These are phyloP conservation scores for Phaethornis superciliosus DNA, from an alignment of 2,113 vertebrate species.

Conservation along the genomic window DNA sequence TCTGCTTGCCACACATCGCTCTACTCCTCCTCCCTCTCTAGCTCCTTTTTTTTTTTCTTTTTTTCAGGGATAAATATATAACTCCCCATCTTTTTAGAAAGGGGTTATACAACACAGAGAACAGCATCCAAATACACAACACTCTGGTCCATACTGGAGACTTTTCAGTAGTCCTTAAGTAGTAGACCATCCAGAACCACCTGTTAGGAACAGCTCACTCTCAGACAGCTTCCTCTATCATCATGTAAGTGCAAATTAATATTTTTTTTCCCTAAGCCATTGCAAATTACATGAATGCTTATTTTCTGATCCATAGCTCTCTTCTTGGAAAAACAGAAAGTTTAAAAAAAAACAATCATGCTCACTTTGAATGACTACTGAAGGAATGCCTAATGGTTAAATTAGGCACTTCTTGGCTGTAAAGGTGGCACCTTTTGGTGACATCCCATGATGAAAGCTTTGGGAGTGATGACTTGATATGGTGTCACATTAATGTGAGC, in stretches of 20 bases:
- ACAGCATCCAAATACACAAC: neutral
- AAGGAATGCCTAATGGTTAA: slow-evolving; percentile 31
- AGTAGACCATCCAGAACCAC: neutral
- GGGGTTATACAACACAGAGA: neutral
- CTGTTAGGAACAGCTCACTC: neutral
- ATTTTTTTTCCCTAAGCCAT: neutral
- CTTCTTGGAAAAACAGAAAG: slow-evolving; percentile 5
- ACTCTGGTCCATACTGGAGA: neutral
- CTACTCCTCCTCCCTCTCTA: neutral
- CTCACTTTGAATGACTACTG: slow-evolving; percentile 1
- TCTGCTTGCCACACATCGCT: neutral
- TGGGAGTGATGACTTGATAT: neutral
- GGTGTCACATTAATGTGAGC: neutral
- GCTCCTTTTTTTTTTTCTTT: neutral
- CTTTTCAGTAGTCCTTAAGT: neutral
- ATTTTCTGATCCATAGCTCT: slow-evolving; percentile 2
- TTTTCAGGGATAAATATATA: neutral
- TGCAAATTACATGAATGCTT: neutral
- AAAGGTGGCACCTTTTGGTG: slow-evolving; percentile 7
- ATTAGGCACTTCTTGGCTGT: slow-evolving; percentile 4
- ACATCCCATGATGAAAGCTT: slow-evolving; percentile 25
- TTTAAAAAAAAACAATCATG: neutral
- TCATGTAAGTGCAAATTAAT: neutral
- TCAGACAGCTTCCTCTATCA: neutral
- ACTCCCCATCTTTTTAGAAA: neutral